Base-by-base conservation (phyloP, 1,140 invertebrate species). In the Aradophagus sp. region DNA sequence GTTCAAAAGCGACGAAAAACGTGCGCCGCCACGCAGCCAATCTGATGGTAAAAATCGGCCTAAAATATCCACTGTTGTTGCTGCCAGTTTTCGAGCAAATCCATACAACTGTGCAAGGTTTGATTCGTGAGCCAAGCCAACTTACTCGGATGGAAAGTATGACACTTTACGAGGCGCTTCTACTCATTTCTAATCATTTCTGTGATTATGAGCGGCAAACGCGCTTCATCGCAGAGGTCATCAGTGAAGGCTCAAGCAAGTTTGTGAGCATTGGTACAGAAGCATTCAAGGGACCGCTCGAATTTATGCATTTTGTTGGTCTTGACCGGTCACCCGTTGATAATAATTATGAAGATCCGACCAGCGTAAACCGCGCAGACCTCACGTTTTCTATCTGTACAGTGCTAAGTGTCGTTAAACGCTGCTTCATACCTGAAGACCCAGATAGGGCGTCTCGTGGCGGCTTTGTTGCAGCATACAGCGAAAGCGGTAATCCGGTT, bases 1-100 rank as follows among this genome's bases (percentile, higher is more conserved):
- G 91, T 35, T 91, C 90, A 5, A 88, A 90, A 55, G 89, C 90
- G 8, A 91, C 95, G 0, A 94, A 94, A 84, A 95, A 95, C 78
- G 90, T 97, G 0, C 84, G 95, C 5, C 88, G 94, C 1, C 95
- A 97, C 86, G 94, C 95, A 1, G 95, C 94, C 17, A 94, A 93
- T 10, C 83, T 95, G 1, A 90, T 97, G 83, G 94, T 97, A 0
- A 97, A 97, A 85, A 90, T 97, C 23, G 93, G 92, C 8, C 90
- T 93, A 31, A 93, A 94, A 77, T 95, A 95, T 86, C 94, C 95
- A 0, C 80, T 95, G 6, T 84, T 95, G 2, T 84, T 95, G 23
- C 82, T 97, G 75, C 94, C 95, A 3, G 91, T 94, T n/a, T 97
- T 96, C 83, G 92, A 94, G 34, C 90, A 94, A 42, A 91, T 97